A percentile compares a stretch with the other conserved stretches of the same genome.
These are phyloP conservation scores for Tetragnatha montana DNA, from an alignment of 2,888 invertebrate genomes.

Conservation along the genomic window DNA sequence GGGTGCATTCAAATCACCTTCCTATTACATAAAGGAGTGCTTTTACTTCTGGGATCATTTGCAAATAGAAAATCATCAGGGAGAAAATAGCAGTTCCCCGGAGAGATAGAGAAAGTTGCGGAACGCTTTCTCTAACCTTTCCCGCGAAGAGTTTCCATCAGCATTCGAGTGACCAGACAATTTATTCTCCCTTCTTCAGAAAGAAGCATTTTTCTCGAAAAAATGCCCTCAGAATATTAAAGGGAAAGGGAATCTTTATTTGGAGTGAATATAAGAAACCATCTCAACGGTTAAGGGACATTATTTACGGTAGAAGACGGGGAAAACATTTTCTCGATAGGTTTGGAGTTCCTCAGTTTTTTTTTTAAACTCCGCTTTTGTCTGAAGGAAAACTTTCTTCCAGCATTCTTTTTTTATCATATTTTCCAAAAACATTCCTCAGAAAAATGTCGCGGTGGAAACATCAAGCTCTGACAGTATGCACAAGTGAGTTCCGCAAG, in stretches of 20 bases:
- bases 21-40: not conserved
- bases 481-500: slow-evolving; percentile 21
- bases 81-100: slow-evolving; percentile 16
- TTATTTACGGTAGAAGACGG: slow-evolving; percentile 43
- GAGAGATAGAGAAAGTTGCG: slow-evolving; percentile 23
- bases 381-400: slow-evolving; percentile 9
- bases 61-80: slow-evolving; percentile 54
- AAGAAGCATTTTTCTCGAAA: slow-evolving; percentile 39
- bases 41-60: slow-evolving; percentile 44
- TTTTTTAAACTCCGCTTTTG: not conserved
- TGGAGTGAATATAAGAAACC: slow-evolving; percentile 56
- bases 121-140: slow-evolving; percentile 9
- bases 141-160: slow-evolving; percentile 2
- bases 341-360: slow-evolving; percentile 27
- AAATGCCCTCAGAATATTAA: slow-evolving; percentile 26
- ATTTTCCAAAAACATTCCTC: slow-evolving; percentile 23
- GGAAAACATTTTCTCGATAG: slow-evolving; percentile 45
- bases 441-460: slow-evolving; percentile 38
- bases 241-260: slow-evolving; percentile 42
- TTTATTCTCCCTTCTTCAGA: slow-evolving; percentile 50
- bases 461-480: slow-evolving; percentile 27
- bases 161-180: slow-evolving; percentile 15
- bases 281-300: slow-evolving; percentile 50
- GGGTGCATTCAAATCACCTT: slow-evolving; percentile 20
- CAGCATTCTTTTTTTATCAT: slow-evolving; percentile 25